phyloP scores from a whole-genome alignment of 2,113 vertebrate species.

The Nyctibius bracteatus region DNA sequence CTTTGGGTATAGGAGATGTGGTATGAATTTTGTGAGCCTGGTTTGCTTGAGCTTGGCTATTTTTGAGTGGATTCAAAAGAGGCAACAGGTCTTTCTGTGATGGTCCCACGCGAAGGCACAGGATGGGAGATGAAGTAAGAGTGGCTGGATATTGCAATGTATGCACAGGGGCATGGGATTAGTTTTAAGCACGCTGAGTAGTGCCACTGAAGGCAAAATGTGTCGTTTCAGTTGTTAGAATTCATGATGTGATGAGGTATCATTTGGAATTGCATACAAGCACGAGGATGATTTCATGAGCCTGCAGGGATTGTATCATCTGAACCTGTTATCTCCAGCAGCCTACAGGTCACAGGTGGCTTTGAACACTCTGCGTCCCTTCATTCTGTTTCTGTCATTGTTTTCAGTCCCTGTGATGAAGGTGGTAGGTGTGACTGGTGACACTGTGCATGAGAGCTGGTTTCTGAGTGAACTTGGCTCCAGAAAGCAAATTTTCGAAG shows the following conservation, averaged over 20 bases:
- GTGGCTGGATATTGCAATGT: not conserved
- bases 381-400: rapidly evolving
- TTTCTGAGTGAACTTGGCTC: not conserved
- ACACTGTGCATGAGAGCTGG: not conserved
- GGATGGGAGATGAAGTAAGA: not conserved
- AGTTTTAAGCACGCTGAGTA: not conserved
- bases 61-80: not conserved
- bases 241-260: too few species aligned
- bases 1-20: not conserved
- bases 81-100: rapidly evolving
- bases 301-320: not conserved
- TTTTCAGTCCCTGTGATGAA: not conserved
- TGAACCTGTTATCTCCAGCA: not conserved
- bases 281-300: not conserved
- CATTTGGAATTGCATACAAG: not conserved
- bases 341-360: not conserved
- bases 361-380: rapidly evolving
- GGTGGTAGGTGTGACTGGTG: not conserved
- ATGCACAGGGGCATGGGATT: rapidly evolving
- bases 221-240: not conserved
- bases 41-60: not conserved
- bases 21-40: too few species aligned
- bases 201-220: not conserved
- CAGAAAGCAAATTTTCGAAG: not conserved
- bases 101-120: not conserved